Conservation (phyloP, 2,888 invertebrate genomes). For the Cryptocephalus primarius region DNA sequence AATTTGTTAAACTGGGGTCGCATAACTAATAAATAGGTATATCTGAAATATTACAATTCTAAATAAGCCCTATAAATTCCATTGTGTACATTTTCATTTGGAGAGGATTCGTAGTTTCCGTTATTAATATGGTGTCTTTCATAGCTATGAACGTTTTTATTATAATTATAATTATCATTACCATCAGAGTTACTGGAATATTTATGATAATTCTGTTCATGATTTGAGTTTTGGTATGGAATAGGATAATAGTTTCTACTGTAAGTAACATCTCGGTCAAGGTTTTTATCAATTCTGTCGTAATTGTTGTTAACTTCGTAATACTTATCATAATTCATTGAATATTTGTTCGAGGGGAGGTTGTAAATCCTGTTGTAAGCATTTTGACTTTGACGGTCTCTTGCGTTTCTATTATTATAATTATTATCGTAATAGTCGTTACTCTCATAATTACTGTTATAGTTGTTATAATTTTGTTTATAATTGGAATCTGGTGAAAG, state of each 20-base stretch:
- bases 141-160: background rate
- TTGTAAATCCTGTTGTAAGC: background rate
- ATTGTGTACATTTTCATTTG: too few species aligned
- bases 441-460: background rate
- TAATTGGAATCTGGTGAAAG: constrained; percentile 19
- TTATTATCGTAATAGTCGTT: constrained; percentile 2
- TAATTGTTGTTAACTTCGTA: constrained; percentile 1
- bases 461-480: background rate
- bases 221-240: too few species aligned
- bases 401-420: background rate
- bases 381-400: background rate
- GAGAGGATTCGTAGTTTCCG: too few species aligned
- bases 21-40: too few species aligned
- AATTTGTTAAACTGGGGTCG: too few species aligned
- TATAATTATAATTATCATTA: constrained; percentile 1
- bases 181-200: background rate
- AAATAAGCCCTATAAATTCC: too few species aligned
- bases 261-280: too few species aligned
- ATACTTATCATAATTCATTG: background rate
- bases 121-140: background rate
- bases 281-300: too few species aligned
- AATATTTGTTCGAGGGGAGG: background rate
- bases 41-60: too few species aligned
- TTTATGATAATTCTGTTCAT: too few species aligned
- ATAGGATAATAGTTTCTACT: too few species aligned